Evolutionary conservation across 2,888 invertebrate genomes (phyloP), one percentile per base, ranked within the genome.

Genomic region (Yponomeuta sedellus): DNA sequence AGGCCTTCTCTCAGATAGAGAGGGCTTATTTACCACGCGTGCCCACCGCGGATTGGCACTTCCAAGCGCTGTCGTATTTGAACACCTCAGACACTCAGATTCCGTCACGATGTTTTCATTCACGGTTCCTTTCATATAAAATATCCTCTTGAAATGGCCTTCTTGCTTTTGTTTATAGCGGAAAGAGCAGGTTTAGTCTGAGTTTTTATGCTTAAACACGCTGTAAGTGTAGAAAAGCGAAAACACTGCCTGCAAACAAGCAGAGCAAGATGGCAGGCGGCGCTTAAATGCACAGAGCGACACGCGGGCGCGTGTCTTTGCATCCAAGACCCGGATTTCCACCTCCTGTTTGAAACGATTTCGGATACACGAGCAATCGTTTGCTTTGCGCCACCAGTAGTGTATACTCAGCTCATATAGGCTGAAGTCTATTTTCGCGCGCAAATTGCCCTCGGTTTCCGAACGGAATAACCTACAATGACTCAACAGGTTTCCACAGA

Each of bases 301-400:
- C 81, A 83, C 82, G 85, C 82, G 72, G 73, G 82, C 77, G 81
- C 88, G 87, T 88, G 88, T 79, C 77, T 76, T 70, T 77, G 87
- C 88, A 88, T 88, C 75, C 75, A 77, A 75, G 78, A 68, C 68
- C 71, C 73, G 86, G 88, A 86, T 88, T 86, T 84, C 58, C 63
- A 66, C 74, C 76, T 77, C 77, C 80, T 77, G 61, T 59, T 66
- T 65, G 77, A 80, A 82, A 79, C 76, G 77, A 63, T 52, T 70
- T 74, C 76, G 79, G 78, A 85, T 84, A 80, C 82, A 72, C 82
- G 74, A 68, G 80, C 83, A 86, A 87, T 86, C 83, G 83, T 85
- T 86, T 83, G 78, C 80, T 72, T 57, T 64, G 56, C 34, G 19
- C 44, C 57, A 44, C 52, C 63, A 44, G 52, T 63, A 63, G 11